Percentiles rank a stretch among this genome's conserved stretches.
Conservation (phyloP, 2,113 vertebrate genomes). For the Thomomys bottae region DNA sequence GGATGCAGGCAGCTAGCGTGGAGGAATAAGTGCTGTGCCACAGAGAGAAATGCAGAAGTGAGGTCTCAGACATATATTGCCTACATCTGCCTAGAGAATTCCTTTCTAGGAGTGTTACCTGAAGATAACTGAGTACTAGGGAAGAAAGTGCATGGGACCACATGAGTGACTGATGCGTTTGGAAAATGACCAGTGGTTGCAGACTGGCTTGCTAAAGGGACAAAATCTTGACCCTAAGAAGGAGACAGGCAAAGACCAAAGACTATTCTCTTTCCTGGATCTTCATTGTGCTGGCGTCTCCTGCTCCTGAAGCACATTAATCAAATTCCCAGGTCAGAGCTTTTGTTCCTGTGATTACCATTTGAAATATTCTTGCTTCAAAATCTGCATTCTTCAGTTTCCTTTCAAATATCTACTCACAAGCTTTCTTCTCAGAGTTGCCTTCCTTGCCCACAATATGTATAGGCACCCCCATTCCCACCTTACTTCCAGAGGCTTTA, state of each 20-base stretch:
- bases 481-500: not conserved
- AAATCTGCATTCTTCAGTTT: too few species aligned
- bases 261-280: accelerated
- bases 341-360: not conserved
- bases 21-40: not conserved
- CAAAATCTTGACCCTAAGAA: too few species aligned
- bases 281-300: not conserved
- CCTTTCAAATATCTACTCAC: not conserved
- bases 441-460: too few species aligned
- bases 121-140: not conserved
- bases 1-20: not conserved
- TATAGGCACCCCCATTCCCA: too few species aligned
- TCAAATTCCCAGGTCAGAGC: not conserved
- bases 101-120: not conserved
- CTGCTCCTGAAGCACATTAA: not conserved
- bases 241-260: not conserved
- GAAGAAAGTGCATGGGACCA: too few species aligned
- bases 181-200: not conserved
- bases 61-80: not conserved
- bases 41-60: not conserved
- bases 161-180: too few species aligned
- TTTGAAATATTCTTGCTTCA: not conserved
- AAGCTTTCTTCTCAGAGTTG: not conserved
- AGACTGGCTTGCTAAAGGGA: not conserved
- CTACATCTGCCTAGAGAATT: not conserved